Evolutionary conservation across 1,140 invertebrate genomes (phyloP), one percentile per base, ranked within the genome.

Genomic region (Drosophila suzukii): DNA sequence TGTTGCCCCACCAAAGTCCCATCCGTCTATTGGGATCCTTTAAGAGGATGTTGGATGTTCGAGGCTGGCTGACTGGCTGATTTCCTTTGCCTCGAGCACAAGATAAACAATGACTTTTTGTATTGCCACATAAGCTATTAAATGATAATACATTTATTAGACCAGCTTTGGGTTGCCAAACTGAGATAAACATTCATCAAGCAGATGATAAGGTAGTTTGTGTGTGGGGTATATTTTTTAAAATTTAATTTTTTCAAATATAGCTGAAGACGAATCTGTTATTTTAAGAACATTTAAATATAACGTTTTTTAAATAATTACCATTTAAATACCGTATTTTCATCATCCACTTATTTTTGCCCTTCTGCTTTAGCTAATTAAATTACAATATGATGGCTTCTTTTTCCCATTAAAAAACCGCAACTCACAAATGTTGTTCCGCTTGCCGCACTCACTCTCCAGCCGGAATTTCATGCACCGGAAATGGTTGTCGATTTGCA

Each of bases 401-500:
- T 59, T 44, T 20, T 75, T 77, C 53, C 32, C 60, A 65, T 79
- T 83, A 57, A 60, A 63, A 72, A 77, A 81, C 68, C 78, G 65
- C 78, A 77, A 15, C 70, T 78, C 59, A 68, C 75, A 72, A 86
- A 82, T 86, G 83, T 51, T 88, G 58, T 70, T 55, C 51, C 39
- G 54, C 20, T n/a, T 44, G 24, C 34, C 63, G 13, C 34, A 39
- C 66, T 41, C 38, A 11, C 27, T 34, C 57, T 11, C 20, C 49
- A 11, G n/a, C 10, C 15, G 15, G 41, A 51, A 51, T 43, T 59
- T 70, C 36, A 38, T 76, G 71, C 83, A 88, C 83, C 83, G 83
- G 83, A 88, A 88, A 86, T 80, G 72, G 60, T 62, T 89, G 84
- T 89, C 83, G 79, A 88, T 88, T 88, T 89, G 80, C 72, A 89